A percentile compares a stretch with the other conserved stretches of the same genome.
These are phyloP conservation scores for Lottia scabra DNA, from an alignment of 2,888 invertebrate genomes.

Conservation along the genomic window DNA sequence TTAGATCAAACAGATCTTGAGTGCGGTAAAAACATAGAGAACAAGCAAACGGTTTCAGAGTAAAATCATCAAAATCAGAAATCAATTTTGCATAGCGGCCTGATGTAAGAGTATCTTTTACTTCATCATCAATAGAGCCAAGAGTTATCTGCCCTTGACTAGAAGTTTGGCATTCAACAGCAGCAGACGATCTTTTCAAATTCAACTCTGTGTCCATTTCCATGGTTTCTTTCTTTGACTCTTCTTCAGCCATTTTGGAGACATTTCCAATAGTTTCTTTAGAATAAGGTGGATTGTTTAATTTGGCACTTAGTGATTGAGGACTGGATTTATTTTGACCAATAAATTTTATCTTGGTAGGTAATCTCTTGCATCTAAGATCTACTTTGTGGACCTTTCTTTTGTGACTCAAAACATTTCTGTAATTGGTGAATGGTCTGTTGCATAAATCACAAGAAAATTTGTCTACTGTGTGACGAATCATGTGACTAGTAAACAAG, in stretches of 20 bases:
- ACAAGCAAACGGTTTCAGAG: conserved; percentile 40
- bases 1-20: conserved; percentile 22
- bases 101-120: conserved; percentile 23
- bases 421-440: conserved; percentile 36
- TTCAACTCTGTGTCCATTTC: not conserved
- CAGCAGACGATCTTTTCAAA: not conserved
- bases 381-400: conserved; percentile 26
- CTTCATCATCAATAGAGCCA: not conserved
- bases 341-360: not conserved
- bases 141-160: not conserved
- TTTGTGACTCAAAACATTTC: conserved; percentile 37
- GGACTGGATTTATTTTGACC: not conserved
- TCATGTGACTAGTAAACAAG: conserved; percentile 31
- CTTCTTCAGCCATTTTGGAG: not conserved
- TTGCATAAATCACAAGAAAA: conserved; percentile 37
- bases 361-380: conserved; percentile 3
- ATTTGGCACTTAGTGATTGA: not conserved
- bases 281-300: not conserved
- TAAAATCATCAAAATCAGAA: conserved; percentile 43
- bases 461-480: conserved; percentile 32
- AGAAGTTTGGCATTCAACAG: not conserved
- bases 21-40: conserved; percentile 42
- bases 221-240: not conserved
- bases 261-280: not conserved
- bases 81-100: conserved; percentile 39